These are phyloP conservation scores for Hemiscyllium ocellatum DNA, from an alignment of 2,113 vertebrate species.

Conservation along the genomic window DNA sequence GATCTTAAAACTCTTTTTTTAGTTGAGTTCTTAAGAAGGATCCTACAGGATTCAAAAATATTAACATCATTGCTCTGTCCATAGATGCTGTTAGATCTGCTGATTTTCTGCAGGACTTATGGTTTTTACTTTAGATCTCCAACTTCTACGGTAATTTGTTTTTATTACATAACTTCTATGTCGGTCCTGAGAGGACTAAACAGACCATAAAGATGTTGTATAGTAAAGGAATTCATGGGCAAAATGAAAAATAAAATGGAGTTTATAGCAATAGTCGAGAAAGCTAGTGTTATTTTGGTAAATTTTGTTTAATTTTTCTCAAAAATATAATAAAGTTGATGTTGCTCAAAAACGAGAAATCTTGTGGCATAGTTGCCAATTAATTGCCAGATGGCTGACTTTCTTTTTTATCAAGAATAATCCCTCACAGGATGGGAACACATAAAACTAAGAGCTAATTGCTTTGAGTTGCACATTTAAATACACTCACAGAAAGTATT, in stretches of 20 bases:
- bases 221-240: too few relatives aligned
- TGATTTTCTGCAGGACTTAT: too few relatives aligned
- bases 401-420: background rate
- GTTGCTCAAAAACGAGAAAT: background rate
- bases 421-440: background rate
- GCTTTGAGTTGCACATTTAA: background rate
- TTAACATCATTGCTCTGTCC: too few relatives aligned
- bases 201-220: too few relatives aligned
- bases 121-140: too few relatives aligned
- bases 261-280: background rate
- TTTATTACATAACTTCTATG: too few relatives aligned
- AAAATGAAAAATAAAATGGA: background rate
- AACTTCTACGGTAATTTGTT: too few relatives aligned
- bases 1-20: background rate
- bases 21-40: too few relatives aligned
- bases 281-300: background rate
- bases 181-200: too few relatives aligned
- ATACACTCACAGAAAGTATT: constrained; percentile 7
- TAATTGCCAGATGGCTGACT: background rate
- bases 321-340: background rate
- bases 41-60: too few relatives aligned
- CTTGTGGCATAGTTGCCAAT: background rate
- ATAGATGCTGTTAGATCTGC: too few relatives aligned
- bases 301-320: background rate
- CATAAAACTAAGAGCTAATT: background rate